Evolutionary conservation across 2,113 vertebrate species (phyloP), one percentile per base, ranked within the genome.

Genomic region (Anguilla japonica): DNA sequence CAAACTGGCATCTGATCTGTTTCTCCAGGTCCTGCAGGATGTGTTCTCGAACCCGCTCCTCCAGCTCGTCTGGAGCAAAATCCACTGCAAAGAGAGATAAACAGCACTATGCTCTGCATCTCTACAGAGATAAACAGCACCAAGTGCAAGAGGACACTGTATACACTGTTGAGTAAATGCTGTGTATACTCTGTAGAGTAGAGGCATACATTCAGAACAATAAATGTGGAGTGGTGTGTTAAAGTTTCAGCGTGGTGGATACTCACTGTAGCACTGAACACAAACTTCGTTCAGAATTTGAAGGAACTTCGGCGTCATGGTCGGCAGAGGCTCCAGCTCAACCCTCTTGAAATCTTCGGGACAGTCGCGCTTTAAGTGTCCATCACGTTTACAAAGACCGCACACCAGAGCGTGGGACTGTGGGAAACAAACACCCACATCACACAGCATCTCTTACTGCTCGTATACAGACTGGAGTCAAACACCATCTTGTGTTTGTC

Each of bases 331-430:
- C 7, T 96, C 96, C 88, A 98, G 96, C 82, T 97, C 94, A 88
- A 98, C 96, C 90, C 96, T 98, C 94, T 97, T 98, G 94, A 99
- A 98, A 92, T 99, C 98, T 89, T 99, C 98, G 0, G 98, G 97
- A 89, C 98, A 99, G 90, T 98, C 98, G 63, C 93, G 97, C 90
- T 98, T 98, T 85, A 97, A 93, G 86, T 99, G 98, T 26, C 98
- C 98, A 86, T 99, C 98, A 53, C 96, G 95, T 91, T 97, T 99
- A 91, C 98, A 99, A 87, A 99, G 93, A 90, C 96, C 96, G 92
- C 98, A 99, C 60, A 98, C 97, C 14, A 98, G 93, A 80, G 94
- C 96, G 88, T 97, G 97, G 87, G 96, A 94, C 98, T 99, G 84
- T 0, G 29, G 57, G 34, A 90, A 40, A 91, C 40, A 88, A 71